Base-by-base conservation (phyloP, 1,140 invertebrate species). In the Pseudachorutes palmiensis region DNA sequence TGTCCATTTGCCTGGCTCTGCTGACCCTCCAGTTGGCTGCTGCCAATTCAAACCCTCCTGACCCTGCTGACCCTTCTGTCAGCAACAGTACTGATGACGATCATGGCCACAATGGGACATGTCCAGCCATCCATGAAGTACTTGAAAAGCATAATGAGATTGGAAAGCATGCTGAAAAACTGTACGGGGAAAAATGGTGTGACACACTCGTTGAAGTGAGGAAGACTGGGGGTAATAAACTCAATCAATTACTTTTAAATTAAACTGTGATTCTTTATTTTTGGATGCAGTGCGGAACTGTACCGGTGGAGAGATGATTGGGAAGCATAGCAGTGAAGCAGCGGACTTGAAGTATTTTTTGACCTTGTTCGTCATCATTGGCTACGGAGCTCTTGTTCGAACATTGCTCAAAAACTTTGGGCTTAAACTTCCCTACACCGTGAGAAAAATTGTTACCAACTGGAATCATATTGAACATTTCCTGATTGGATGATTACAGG, bases 321-420 rank as follows among this genome's bases (percentile, higher is more conserved):
- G 51, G 12, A 12, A 12, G 24, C 12, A 55, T 3, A 16, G 9
- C 51, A 55, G 24, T 24, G 51, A 55, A 22, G 9, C 9, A 14
- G 51, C 51, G 12, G 14, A 9, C 16, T 22, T 65, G 14, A 61
- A 60, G 19, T 65, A 63, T 30, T 64, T 72, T 32, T 57, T 72
- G 24, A 63, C 32, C 31, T 51, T 72, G 19, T 62, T 67, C 33
- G n/a, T 68, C 26, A 70, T 72, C n/a, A 62, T 72, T 19, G 62
- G 31, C 32, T 68, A 57, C 57, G 71, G 71, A 48, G 68, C 62
- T 49, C 19, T 59, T 3, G 51, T 71, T 32, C 62, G 70, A 30
- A 65, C 28, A 32, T 60, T 31, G n/a, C 55, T 51, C 33, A 51
- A 22, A 28, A 41, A 9, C 41, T 60, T 32, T 36, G 57, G 22